These are phyloP conservation scores for Eumacrocentrus americanus DNA, from an alignment of 2,888 invertebrate genomes.

Conservation along the genomic window DNA sequence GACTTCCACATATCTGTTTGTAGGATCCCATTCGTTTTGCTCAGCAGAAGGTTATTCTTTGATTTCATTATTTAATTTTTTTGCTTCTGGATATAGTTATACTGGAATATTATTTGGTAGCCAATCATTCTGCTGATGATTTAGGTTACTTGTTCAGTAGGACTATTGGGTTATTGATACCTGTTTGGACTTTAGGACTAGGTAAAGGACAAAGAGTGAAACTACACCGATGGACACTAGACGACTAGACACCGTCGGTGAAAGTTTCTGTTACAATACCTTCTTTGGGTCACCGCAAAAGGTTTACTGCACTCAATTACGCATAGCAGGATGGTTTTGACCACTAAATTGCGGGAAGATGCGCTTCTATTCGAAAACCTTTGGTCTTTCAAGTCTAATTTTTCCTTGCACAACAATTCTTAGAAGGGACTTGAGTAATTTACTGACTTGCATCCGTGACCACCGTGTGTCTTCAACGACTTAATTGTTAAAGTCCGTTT, in stretches of 20 bases:
- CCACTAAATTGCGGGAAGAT: no score
- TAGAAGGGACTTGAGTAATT: no score
- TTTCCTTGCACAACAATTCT: no score
- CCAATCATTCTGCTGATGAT: not conserved
- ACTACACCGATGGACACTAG: not conserved
- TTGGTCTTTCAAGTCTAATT: no score
- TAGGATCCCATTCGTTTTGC: not conserved
- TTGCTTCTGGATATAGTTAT: not conserved
- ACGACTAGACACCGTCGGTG: constrained; percentile 18
- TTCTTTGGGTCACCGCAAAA: constrained; percentile 22
- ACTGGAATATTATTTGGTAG: not conserved
- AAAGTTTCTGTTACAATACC: constrained; percentile 14
- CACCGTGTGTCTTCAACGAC: no score
- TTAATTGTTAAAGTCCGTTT: no score
- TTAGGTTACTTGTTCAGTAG: not conserved
- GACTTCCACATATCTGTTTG: constrained; percentile 4
- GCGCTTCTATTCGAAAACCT: no score
- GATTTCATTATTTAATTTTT: not conserved
- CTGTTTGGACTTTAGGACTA: not conserved
- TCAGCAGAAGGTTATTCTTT: constrained; percentile 10
- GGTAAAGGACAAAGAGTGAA: not conserved
- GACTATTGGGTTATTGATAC: not conserved
- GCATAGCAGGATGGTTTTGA: no score
- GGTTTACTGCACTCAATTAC: no score
- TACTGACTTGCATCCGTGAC: no score